Conservation (phyloP, 2,797 vertebrate genomes). For the Eidolon dupreanum region DNA sequence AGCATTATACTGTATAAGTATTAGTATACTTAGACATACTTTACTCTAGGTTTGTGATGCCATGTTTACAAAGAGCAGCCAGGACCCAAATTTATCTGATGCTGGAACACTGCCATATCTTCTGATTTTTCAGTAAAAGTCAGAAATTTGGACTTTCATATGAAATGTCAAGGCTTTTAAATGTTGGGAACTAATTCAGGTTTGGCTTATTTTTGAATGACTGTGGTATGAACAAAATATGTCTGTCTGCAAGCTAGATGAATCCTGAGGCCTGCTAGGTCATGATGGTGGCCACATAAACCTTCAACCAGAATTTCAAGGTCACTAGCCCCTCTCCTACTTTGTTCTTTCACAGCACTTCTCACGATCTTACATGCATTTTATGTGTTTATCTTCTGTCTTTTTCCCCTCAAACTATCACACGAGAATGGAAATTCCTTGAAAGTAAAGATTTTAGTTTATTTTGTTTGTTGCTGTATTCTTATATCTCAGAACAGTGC, state of each 20-base stretch:
- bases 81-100: neutral
- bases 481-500: neutral
- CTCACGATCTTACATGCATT: neutral
- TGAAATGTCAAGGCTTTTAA: constrained; percentile 37
- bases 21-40: neutral
- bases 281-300: neutral
- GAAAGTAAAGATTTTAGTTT: neutral
- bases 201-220: constrained; percentile 25
- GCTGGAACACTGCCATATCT: neutral
- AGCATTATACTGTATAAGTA: neutral
- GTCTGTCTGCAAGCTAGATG: neutral
- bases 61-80: neutral
- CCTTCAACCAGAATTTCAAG: neutral
- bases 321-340: neutral
- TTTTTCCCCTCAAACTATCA: neutral
- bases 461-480: neutral
- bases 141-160: neutral
- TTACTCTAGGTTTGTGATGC: neutral
- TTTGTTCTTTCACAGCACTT: neutral
- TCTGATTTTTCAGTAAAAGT: constrained; percentile 23
- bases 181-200: neutral
- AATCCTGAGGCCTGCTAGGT: neutral
- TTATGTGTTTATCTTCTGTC: neutral
- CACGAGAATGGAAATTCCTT: neutral
- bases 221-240: neutral